Percentiles rank a stretch among this genome's conserved stretches.
These are phyloP conservation scores for Molorchus minor DNA, from an alignment of 2,888 invertebrate genomes.

Conservation along the genomic window DNA sequence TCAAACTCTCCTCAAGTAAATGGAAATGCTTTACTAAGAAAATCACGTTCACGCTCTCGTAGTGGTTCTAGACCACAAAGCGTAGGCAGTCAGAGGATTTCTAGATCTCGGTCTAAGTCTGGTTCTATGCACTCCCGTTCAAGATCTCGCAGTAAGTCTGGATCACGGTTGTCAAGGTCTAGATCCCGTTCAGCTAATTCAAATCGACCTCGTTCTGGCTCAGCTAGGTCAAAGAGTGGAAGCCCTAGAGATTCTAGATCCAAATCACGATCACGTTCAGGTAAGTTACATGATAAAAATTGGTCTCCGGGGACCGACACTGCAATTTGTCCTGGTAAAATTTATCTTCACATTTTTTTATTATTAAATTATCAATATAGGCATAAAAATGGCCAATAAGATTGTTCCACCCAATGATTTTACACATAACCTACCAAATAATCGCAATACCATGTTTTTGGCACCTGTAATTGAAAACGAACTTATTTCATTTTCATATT, in stretches of 20 bases:
- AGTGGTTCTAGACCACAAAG: conserved; percentile 47
- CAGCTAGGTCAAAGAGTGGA: conserved; percentile 22
- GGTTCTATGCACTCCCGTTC: conserved; percentile 34
- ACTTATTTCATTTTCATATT: too few relatives aligned
- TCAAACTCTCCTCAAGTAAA: conserved; percentile 13
- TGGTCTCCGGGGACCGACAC: too few relatives aligned
- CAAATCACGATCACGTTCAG: conserved; percentile 47
- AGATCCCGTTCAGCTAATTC: conserved; percentile 51
- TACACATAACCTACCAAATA: too few relatives aligned
- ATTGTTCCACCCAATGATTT: too few relatives aligned
- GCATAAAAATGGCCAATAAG: too few relatives aligned
- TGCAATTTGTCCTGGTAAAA: too few relatives aligned
- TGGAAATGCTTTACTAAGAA: conserved; percentile 15
- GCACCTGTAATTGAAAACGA: neutral
- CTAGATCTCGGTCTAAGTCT: conserved; percentile 56
- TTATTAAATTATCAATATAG: too few relatives aligned
- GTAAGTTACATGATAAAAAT: too few relatives aligned
- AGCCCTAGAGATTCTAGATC: conserved; percentile 36
- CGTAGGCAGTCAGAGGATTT: conserved; percentile 45
- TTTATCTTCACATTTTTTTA: too few relatives aligned
- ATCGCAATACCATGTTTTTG: too few relatives aligned
- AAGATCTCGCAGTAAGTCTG: conserved; percentile 36
- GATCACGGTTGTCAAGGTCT: conserved; percentile 45
- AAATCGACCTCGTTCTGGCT: conserved; percentile 42
- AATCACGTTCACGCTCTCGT: conserved; percentile 47